Base-by-base conservation (phyloP, 1,140 invertebrate genomes). In the Colletes latitarsis region DNA sequence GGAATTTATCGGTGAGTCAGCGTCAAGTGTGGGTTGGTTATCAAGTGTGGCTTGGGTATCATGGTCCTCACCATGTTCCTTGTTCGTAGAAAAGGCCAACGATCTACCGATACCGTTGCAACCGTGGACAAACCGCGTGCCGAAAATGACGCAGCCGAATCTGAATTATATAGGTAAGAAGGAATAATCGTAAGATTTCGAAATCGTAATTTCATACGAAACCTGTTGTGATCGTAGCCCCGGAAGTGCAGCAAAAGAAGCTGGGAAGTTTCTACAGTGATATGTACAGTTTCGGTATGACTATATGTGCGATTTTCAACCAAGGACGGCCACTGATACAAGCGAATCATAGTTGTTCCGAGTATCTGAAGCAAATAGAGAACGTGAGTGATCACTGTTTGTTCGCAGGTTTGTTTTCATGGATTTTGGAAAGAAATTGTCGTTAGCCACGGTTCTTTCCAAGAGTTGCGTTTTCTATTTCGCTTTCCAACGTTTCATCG, bases 251-350 rank as follows among this genome's bases (percentile, higher is more conserved):
- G 92, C 95, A 95, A 14, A 95, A 95, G 71, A 97, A 97, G 69
- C 94, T 95, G 21, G 98, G 97, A 92, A 97, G 96, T 88, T 96
- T 97, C 49, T 94, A 97, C 15, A 98, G 97, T 85, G 98, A 99
- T 92, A 99, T 99, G 97, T 99, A 97, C 93, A 98, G 98, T 1
- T 92, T 99, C 75, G 98, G 98, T 19, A 96, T 99, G 95, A 96
- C 98, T 6, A 96, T 99, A 88, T 98, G 97, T 91, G 95, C 98
- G 10, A 95, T 99, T 79, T 99, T 98, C 94, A 99, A 99, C 93
- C 94, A 96, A 69, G 98, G 98, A 17, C 95, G 95, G 79, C 95
- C 97, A 0, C 93, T 99, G 1, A 96, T 99, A 64, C 96, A 98
- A 90, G 96, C 98, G 1, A 97, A 97, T 91, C 97, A 98, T 92